Evolutionary conservation across 2,113 vertebrate species (phyloP), one percentile per base, ranked within the genome.

Genomic region (Nothobranchius furzeri): DNA sequence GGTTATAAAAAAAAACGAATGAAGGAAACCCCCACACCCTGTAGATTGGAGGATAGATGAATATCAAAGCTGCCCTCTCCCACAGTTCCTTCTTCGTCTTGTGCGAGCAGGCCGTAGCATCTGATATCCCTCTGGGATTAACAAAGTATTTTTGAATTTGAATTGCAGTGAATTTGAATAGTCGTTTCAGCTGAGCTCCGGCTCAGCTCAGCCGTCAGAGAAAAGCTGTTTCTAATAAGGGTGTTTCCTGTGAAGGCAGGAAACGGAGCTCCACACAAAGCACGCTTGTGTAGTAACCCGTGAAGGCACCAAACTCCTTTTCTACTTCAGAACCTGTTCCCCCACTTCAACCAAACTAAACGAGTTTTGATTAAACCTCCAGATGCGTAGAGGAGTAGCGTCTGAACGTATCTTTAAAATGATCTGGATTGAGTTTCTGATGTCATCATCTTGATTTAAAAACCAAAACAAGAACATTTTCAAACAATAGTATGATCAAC

Each of bases 181-280:
- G 70, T 75, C 76, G 79, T 90, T 90, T 88, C 82, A 83, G 72
- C 40, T 55, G 65, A 78, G 68, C 60, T 86, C 71, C 60, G 73
- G 84, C 86, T 90, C 87, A 82, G 85, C 78, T 80, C 82, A 72
- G 75, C 87, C 65, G 86, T 83, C 77, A 78, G 78, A 51, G 76
- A 64, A 91, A 94, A 95, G 93, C 92, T 95, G 94, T 93, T 95
- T 95, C 88, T 93, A 94, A 94, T 95, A 92, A 83, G 86, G 76
- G 70, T 20, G 84, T 87, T 95, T 95, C 94, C 95, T 95, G 95
- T 91, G 81, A 63, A 50, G 71, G 69, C 93, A 94, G 93, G 94
- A 95, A 94, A 91, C 73, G 70, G 89, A 78, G 85, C 65, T 92
- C 62, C 84, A 85, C 73, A 94, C 94, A 93, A 93, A 94, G 92